phyloP scores from a whole-genome alignment of 2,888 invertebrate genomes.

The Stenoptilia bipunctidactyla region DNA sequence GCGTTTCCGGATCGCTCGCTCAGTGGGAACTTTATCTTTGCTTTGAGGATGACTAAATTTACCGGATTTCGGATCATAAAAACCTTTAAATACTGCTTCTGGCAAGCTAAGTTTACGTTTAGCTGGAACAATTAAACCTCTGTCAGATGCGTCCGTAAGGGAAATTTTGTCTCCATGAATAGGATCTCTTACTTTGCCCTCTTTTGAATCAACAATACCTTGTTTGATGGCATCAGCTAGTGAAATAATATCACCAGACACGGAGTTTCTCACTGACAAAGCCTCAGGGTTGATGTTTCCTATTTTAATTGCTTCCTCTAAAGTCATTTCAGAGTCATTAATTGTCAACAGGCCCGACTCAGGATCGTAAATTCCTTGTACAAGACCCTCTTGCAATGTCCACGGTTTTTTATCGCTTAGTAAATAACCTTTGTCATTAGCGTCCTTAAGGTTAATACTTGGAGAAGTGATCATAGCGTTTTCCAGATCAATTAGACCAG shows the following conservation, averaged over 20 bases:
- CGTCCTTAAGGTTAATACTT: conserved; percentile 80
- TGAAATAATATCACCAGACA: conserved; percentile 84
- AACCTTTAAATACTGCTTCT: conserved; percentile 92
- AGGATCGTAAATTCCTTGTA: conserved; percentile 84
- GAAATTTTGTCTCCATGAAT: conserved; percentile 80
- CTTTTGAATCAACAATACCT: conserved; percentile 83
- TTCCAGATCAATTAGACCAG: conserved; percentile 78
- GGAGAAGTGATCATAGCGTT: conserved; percentile 79
- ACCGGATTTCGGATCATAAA: conserved; percentile 88
- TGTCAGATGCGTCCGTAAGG: conserved; percentile 86
- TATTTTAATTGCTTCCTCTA: conserved; percentile 80
- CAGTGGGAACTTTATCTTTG: conserved; percentile 83
- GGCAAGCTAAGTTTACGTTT: conserved; percentile 87
- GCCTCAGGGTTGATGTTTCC: conserved; percentile 84
- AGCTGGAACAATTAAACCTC: conserved; percentile 84
- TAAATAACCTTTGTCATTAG: conserved; percentile 84
- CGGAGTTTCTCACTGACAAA: conserved; percentile 83
- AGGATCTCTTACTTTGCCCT: conserved; percentile 85
- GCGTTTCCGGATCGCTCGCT: conserved; percentile 87
- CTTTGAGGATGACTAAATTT: conserved; percentile 84
- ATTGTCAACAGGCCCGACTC: conserved; percentile 79
- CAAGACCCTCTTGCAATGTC: conserved; percentile 86
- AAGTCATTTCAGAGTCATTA: conserved; percentile 76
- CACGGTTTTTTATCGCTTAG: conserved; percentile 84
- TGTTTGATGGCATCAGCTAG: conserved; percentile 82